A percentile compares a stretch with the other conserved stretches of the same genome.
These are phyloP conservation scores for Seira musarum DNA, from an alignment of 2,888 invertebrate genomes.

Conservation along the genomic window DNA sequence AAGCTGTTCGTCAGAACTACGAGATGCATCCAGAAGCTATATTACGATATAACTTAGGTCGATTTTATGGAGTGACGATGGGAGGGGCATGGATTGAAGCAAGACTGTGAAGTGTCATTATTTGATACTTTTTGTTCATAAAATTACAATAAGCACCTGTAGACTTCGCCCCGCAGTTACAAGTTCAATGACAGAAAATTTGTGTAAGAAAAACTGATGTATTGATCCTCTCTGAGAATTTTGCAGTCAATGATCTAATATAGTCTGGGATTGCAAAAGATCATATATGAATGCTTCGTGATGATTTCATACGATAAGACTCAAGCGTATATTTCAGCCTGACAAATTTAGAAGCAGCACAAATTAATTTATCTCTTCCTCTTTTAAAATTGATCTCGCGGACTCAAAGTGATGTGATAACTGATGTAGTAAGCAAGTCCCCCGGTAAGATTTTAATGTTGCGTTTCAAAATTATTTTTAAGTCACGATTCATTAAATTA, in stretches of 20 bases:
- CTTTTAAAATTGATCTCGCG: too few relatives aligned
- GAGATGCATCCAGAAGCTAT: too few relatives aligned
- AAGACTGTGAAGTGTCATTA: constrained; percentile 9
- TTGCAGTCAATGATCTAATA: background rate
- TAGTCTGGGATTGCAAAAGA: too few relatives aligned
- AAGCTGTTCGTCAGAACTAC: too few relatives aligned
- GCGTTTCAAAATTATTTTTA: too few relatives aligned
- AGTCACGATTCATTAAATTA: too few relatives aligned
- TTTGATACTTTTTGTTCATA: background rate
- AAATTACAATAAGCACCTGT: background rate
- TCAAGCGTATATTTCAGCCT: background rate
- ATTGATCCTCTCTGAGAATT: background rate
- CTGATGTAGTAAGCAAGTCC: too few relatives aligned
- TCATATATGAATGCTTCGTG: background rate
- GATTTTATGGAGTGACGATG: background rate
- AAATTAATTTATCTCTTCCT: background rate
- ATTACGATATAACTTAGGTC: too few relatives aligned
- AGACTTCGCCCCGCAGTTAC: background rate
- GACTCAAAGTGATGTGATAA: too few relatives aligned
- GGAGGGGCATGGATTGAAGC: constrained; percentile 4
- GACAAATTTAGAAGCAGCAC: background rate
- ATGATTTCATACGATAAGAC: background rate
- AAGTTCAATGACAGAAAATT: constrained; percentile 35
- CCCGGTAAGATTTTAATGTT: too few relatives aligned
- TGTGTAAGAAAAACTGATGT: background rate